phyloP scores from a whole-genome alignment of 2,888 invertebrate species.

The Aspidiotus destructor region DNA sequence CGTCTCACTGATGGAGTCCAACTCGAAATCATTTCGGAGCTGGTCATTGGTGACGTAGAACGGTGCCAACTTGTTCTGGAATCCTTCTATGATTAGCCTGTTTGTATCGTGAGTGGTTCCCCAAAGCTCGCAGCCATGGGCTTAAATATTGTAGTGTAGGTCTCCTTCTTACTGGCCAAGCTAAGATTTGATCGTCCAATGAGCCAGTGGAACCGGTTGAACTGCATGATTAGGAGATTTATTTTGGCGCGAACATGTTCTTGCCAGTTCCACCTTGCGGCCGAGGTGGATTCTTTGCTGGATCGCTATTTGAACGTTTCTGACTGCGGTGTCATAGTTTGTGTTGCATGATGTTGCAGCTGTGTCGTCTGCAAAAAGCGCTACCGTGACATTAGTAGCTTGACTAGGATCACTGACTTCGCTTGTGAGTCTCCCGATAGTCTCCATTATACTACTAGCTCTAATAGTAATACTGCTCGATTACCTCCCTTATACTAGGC shows the following conservation, averaged over 20 bases:
- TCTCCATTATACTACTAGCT: too few species aligned
- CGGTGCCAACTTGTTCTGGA: background rate
- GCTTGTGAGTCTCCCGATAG: too few species aligned
- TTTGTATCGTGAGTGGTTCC: background rate
- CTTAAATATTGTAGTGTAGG: background rate
- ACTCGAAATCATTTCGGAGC: background rate
- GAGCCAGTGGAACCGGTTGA: background rate
- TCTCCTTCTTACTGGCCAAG: background rate
- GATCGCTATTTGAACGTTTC: too few species aligned
- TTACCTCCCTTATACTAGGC: too few species aligned
- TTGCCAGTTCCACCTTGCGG: background rate
- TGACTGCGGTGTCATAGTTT: too few species aligned
- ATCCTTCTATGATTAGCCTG: background rate
- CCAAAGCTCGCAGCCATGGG: background rate
- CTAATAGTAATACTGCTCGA: too few species aligned
- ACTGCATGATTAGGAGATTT: background rate
- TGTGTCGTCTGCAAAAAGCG: too few species aligned
- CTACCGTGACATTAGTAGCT: too few species aligned
- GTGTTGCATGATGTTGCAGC: too few species aligned
- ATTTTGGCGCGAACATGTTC: background rate
- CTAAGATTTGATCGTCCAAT: background rate
- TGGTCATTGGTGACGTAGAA: background rate
- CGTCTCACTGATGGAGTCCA: too few species aligned
- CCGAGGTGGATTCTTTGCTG: too few species aligned
- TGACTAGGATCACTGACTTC: too few species aligned